Conservation (phyloP, 2,113 vertebrate species). For the Galeopterus variegatus region DNA sequence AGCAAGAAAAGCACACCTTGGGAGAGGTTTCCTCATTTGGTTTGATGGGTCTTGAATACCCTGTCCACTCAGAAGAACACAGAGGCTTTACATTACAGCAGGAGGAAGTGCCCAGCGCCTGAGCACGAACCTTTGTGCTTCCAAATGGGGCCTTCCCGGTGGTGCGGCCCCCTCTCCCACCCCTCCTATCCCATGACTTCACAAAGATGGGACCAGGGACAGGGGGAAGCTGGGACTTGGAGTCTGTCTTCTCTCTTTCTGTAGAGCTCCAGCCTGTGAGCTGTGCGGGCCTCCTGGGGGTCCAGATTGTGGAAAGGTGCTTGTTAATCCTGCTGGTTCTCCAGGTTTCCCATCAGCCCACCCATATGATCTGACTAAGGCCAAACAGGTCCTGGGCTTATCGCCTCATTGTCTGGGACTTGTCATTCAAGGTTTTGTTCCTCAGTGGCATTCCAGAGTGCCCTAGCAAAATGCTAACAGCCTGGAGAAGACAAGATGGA, state of each 20-base stretch:
- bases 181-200: rapidly evolving
- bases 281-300: too few relatives aligned
- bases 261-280: not conserved
- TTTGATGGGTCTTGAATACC: rapidly evolving
- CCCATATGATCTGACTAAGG: not conserved
- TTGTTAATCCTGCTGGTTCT: not conserved
- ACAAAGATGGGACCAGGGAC: not conserved
- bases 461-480: rapidly evolving
- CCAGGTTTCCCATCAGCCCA: not conserved
- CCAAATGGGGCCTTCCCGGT: rapidly evolving
- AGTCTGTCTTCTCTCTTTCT: too few relatives aligned
- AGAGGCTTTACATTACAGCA: rapidly evolving
- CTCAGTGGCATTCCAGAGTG: not conserved
- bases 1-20: not conserved
- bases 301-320: not conserved
- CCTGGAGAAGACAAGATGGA: too few relatives aligned
- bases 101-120: too few relatives aligned
- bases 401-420: not conserved
- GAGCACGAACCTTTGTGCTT: not conserved
- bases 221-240: not conserved
- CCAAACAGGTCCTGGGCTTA: not conserved
- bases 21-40: not conserved
- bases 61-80: not conserved
- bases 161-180: rapidly evolving
- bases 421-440: not conserved